A percentile compares a stretch with the other conserved stretches of the same genome.
phyloP scores from a whole-genome alignment of 1,140 invertebrate species.

The Thaumetopoea pityocampa region DNA sequence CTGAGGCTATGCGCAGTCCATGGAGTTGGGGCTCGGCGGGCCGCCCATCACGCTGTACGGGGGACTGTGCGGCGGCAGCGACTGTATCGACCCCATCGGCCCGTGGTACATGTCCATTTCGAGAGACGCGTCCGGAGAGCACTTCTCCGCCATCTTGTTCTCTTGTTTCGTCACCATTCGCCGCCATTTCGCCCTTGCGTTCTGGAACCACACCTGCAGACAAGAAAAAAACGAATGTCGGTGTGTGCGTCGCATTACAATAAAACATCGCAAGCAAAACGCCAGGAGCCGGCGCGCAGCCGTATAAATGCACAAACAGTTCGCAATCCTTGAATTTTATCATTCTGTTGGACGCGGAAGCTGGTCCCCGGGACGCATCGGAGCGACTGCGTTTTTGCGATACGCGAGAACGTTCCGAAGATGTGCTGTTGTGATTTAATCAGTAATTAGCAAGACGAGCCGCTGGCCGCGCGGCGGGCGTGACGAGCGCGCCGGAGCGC shows the following conservation, averaged over 20 bases:
- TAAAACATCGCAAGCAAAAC: constrained; percentile 5
- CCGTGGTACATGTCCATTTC: constrained; percentile 78
- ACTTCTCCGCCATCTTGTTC: constrained; percentile 82
- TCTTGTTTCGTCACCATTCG: constrained; percentile 93
- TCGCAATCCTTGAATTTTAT: too few species aligned
- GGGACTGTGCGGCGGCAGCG: constrained; percentile 67
- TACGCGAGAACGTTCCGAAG: constrained; percentile 39
- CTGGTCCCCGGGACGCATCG: constrained; percentile 13
- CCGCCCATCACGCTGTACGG: constrained; percentile 70
- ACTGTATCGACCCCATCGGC: constrained; percentile 73
- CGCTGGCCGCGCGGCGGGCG: constrained; percentile 21
- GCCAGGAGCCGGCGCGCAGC: too few species aligned
- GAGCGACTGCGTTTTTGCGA: constrained; percentile 22
- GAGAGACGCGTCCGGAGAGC: constrained; percentile 76
- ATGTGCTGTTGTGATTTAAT: constrained; percentile 46
- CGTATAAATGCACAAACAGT: too few species aligned
- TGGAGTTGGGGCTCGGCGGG: constrained; percentile 65
- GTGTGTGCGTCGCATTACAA: background rate
- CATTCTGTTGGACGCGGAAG: constrained; percentile 38
- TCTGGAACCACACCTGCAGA: constrained; percentile 98
- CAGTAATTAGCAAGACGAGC: constrained; percentile 48
- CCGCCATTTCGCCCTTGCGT: constrained; percentile 97
- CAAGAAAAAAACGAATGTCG: constrained; percentile 48
- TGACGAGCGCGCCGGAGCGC: constrained; percentile 21
- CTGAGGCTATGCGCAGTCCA: constrained; percentile 70